Evolutionary conservation across 1,140 invertebrate genomes (phyloP).

Genomic region (Nebria ingens): DNA sequence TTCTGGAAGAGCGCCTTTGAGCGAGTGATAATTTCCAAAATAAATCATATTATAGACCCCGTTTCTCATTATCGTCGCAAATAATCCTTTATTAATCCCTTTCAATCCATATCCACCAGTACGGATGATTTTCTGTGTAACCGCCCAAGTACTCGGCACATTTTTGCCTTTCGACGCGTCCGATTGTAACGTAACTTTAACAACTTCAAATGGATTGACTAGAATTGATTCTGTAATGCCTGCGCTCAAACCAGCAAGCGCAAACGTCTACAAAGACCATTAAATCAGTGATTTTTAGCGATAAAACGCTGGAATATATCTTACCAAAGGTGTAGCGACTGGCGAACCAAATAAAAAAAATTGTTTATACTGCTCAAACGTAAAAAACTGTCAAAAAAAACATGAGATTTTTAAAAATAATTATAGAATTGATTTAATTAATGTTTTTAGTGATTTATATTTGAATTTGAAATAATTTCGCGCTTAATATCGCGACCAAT

Average conservation of each 20-base stretch:
- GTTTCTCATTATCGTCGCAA: slow-evolving; percentile 77
- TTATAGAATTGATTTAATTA: too few relatives aligned
- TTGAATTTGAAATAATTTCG: too few relatives aligned
- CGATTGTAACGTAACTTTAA: slow-evolving; percentile 78
- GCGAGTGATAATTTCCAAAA: slow-evolving; percentile 88
- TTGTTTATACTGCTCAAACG: slow-evolving; percentile 86
- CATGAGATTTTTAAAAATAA: too few relatives aligned
- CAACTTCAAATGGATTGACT: slow-evolving; percentile 91
- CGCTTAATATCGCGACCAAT: too few relatives aligned
- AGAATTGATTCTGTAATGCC: slow-evolving; percentile 82
- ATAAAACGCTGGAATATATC: too few relatives aligned
- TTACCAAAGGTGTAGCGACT: slow-evolving; percentile 61
- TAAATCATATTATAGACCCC: slow-evolving; percentile 88
- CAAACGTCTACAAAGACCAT: slow-evolving; percentile 60
- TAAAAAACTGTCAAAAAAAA: slow-evolving; percentile 58
- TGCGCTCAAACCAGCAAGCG: slow-evolving; percentile 72
- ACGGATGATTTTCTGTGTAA: slow-evolving; percentile 67
- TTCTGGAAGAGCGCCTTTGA: slow-evolving; percentile 65
- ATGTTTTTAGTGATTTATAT: too few relatives aligned
- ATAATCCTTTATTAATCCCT: slow-evolving; percentile 81
- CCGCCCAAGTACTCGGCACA: slow-evolving; percentile 61
- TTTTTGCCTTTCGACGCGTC: slow-evolving; percentile 44
- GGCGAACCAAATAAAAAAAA: slow-evolving; percentile 67
- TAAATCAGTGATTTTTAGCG: slow-evolving; percentile 5
- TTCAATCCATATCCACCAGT: slow-evolving; percentile 62